A percentile compares a stretch with the other conserved stretches of the same genome.
Conservation (phyloP, 2,113 vertebrate genomes). For the Lophotis ruficrista region DNA sequence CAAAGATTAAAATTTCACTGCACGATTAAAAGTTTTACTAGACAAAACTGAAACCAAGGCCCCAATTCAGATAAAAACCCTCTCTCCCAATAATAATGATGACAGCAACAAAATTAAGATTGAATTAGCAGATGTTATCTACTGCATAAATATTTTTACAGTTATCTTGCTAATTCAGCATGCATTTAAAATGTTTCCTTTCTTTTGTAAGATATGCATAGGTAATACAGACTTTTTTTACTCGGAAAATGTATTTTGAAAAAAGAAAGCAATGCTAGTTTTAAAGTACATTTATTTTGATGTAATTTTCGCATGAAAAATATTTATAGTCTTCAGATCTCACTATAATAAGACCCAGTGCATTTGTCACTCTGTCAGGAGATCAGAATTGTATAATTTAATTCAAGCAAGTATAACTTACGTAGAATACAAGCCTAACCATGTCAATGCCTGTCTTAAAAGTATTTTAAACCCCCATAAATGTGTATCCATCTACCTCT, state of each 20-base stretch:
- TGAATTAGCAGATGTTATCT: not conserved
- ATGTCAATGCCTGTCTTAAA: not conserved
- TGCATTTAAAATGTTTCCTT: not conserved
- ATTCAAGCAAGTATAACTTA: not conserved
- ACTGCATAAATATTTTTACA: not conserved
- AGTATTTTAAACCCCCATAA: not conserved
- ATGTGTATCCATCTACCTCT: conserved; percentile 4
- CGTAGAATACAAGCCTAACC: not conserved
- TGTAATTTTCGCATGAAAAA: not conserved
- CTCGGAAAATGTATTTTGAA: not conserved
- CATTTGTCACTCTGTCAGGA: not conserved
- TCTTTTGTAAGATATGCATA: not conserved
- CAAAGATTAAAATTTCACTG: not conserved
- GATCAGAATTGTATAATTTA: not conserved
- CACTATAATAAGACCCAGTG: not conserved
- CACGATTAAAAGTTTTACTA: not conserved
- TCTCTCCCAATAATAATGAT: not conserved
- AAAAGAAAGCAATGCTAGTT: not conserved
- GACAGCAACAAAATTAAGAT: not conserved
- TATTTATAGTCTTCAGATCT: not conserved
- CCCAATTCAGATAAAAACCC: not conserved
- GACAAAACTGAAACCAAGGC: not conserved
- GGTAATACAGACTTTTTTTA: not conserved
- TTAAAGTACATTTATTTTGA: not conserved
- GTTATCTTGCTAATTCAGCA: not conserved